Evolutionary conservation across 2,113 vertebrate genomes (phyloP).

Genomic region (Callionymus lyra): DNA sequence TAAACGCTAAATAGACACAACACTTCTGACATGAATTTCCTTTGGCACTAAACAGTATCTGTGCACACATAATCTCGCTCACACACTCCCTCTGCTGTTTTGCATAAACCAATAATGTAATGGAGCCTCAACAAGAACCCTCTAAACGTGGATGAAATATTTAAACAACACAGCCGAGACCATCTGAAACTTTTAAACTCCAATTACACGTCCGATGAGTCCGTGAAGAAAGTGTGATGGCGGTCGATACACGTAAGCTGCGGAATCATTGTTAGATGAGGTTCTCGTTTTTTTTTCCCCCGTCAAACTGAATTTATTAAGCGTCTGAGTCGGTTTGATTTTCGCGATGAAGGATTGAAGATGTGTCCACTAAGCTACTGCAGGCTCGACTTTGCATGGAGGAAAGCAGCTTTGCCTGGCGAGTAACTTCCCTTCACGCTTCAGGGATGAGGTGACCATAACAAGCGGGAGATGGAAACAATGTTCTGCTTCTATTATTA

Average conservation of each 20-base stretch:
- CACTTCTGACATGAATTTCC: conserved; percentile 8
- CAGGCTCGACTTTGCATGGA: conserved; percentile 3
- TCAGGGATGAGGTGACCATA: conserved; percentile 8
- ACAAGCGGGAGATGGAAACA: neutral
- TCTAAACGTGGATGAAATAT: conserved; percentile 50
- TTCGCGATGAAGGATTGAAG: conserved; percentile 29
- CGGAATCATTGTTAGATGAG: conserved; percentile 44
- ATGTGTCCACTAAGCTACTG: conserved; percentile 6
- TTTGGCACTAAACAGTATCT: conserved; percentile 6
- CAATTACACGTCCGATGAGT: conserved; percentile 35
- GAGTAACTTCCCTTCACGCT: conserved; percentile 5
- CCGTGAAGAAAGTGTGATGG: conserved; percentile 42
- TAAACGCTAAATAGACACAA: conserved; percentile 5
- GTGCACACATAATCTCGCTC: neutral
- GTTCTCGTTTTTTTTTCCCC: conserved; percentile 36
- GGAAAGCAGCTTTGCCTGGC: conserved; percentile 7
- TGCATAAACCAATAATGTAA: conserved; percentile 60
- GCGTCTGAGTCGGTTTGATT: conserved; percentile 26
- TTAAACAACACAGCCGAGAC: conserved; percentile 38
- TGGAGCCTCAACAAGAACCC: conserved; percentile 47
- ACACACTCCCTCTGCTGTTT: conserved; percentile 30
- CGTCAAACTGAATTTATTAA: conserved; percentile 41
- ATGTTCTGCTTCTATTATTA: neutral
- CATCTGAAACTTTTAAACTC: conserved; percentile 48
- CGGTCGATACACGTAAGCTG: conserved; percentile 44